These are phyloP conservation scores for Diadophis punctatus DNA, from an alignment of 2,113 vertebrate species.

Conservation along the genomic window DNA sequence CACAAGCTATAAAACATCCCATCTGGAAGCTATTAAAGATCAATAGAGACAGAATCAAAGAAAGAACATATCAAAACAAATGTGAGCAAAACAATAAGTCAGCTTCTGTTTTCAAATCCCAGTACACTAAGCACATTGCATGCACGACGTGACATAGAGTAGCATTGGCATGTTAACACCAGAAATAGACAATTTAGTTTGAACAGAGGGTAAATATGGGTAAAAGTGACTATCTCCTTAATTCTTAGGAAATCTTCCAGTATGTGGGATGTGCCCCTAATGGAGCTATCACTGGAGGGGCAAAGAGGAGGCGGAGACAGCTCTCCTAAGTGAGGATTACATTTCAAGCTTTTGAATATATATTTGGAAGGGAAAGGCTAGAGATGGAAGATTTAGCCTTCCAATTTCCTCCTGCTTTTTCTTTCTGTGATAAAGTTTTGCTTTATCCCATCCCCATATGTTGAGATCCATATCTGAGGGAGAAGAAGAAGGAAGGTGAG, in stretches of 20 bases:
- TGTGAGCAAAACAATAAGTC: slow-evolving; percentile 45
- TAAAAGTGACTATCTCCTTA: slow-evolving; percentile 34
- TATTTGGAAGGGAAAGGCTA: neutral
- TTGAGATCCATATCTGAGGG: neutral
- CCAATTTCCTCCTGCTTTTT: neutral
- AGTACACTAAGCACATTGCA: slow-evolving; percentile 44
- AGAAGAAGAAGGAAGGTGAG: neutral
- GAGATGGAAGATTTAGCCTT: neutral
- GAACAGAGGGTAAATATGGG: slow-evolving; percentile 54
- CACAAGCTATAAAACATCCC: slow-evolving; percentile 62
- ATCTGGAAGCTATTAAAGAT: slow-evolving; percentile 74
- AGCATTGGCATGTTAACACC: slow-evolving; percentile 47
- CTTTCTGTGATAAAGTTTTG: neutral
- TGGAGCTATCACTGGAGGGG: neutral
- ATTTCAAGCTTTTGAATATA: neutral
- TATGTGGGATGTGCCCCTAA: neutral
- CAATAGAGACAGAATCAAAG: slow-evolving; percentile 64
- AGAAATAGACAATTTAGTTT: slow-evolving; percentile 54
- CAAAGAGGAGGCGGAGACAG: neutral
- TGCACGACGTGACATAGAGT: slow-evolving; percentile 38
- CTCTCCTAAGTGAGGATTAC: neutral
- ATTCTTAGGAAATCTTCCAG: slow-evolving; percentile 32
- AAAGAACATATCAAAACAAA: slow-evolving; percentile 61
- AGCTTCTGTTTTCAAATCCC: slow-evolving; percentile 63
- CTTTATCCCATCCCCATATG: neutral